Base-by-base conservation (phyloP, 1,140 invertebrate species). In the Cepaea nemoralis region DNA sequence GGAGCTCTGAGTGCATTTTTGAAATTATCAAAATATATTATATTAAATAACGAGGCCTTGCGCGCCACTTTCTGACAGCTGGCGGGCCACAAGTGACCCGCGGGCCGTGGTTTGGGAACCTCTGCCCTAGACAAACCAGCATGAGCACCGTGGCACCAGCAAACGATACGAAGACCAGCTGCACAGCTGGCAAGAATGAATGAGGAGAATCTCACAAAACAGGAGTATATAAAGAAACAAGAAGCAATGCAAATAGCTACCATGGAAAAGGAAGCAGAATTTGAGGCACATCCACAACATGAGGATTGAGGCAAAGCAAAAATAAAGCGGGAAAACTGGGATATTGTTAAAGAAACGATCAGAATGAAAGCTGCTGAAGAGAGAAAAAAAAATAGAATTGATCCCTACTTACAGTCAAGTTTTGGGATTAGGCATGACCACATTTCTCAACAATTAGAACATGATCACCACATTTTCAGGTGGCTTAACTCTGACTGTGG, bases 211-310 rank as follows among this genome's bases (percentile, higher is more conserved):
- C 91, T 99, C 5, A 94, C 94, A 86, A 95, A 95, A 86, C 98
- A 99, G 92, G 98, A 99, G 92, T 99, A 97, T 39, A 95, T 99
- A 0, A 95, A 96, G 0, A 99, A 98, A 90, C 99, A 99, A 91
- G 98, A 99, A 93, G 95, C 96, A 0, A 95, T 99, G 93, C 93
- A 97, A 73, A 95, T 95, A 94, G 95, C 96, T 14, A 99, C 98
- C 0, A 95, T 99, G 86, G 97, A 99, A 91, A 96, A 99, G 90
- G 98, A 99, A 92, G 95, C 99, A 93, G 96, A 98, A 83, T n/a
- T 90, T 99, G 83, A 94, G 97, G 80, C 95, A 96, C 86, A 97
- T 98, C 91, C 96, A 96, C 89, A 98, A 99, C 87, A 94, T 98
- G 91, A 97, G 96, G 90, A 94, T 95, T 78, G 93, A 99, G 27